phyloP scores from a whole-genome alignment of 1,140 invertebrate species.

The Coboldia fuscipes region DNA sequence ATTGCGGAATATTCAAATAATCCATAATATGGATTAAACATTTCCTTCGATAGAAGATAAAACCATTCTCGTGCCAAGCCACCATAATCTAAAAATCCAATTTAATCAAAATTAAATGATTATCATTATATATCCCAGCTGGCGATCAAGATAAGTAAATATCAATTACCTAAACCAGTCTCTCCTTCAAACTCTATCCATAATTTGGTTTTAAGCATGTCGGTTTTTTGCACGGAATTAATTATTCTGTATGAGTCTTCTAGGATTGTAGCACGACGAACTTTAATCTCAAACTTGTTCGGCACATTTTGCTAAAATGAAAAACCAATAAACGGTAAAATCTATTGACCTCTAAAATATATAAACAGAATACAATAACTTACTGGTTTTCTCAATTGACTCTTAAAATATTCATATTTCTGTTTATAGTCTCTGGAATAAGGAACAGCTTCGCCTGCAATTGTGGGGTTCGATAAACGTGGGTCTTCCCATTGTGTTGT shows the following conservation, averaged over 20 bases:
- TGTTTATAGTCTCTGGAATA: constrained; percentile 97
- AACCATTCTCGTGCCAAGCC: constrained; percentile 96
- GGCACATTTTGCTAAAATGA: constrained; percentile 69
- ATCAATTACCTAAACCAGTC: constrained; percentile 38
- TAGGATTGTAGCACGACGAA: constrained; percentile 68
- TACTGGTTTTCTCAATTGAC: constrained; percentile 85
- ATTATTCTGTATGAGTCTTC: constrained; percentile 91
- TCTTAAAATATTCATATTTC: constrained; percentile 96
- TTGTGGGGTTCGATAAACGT: constrained; percentile 82
- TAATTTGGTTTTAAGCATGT: constrained; percentile 86
- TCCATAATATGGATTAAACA: constrained; percentile 99
- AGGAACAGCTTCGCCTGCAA: constrained; percentile 90
- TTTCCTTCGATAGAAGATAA: constrained; percentile 94
- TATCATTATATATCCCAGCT: background rate
- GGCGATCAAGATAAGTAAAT: constrained; percentile 2
- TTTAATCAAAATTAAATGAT: background rate
- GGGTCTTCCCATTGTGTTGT: constrained; percentile 99
- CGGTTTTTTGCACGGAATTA: constrained; percentile 60
- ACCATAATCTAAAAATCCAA: constrained; percentile 59
- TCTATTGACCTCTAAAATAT: too few species aligned
- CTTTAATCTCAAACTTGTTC: constrained; percentile 96
- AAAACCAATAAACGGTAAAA: too few species aligned
- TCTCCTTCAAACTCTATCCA: constrained; percentile 99
- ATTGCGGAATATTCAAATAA: constrained; percentile 98
- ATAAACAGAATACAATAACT: constrained; percentile 19